Conservation (phyloP, 2,797 vertebrate species). For the Acanthis flammea region DNA sequence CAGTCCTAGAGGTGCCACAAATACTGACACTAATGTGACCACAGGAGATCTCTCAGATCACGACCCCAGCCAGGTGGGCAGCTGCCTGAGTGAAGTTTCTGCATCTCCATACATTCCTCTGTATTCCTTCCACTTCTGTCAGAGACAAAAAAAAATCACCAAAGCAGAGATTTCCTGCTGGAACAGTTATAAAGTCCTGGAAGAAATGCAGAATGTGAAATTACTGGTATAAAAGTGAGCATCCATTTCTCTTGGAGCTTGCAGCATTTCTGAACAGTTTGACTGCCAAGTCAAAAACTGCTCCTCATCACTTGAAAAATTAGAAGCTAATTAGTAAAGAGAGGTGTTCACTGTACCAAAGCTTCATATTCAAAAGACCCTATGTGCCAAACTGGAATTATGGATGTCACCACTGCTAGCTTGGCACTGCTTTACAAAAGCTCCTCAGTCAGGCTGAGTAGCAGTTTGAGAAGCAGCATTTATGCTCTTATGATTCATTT, state of each 20-base stretch:
- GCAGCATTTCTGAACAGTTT: neutral
- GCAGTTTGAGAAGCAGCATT: neutral
- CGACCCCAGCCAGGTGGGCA: neutral
- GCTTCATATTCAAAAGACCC: neutral
- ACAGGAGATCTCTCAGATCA: neutral
- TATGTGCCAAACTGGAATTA: neutral
- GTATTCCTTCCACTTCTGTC: neutral
- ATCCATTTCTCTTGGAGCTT: neutral
- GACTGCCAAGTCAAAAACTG: neutral
- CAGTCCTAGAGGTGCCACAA: neutral
- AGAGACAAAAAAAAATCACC: fast-evolving
- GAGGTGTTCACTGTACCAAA: neutral
- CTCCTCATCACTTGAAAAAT: neutral
- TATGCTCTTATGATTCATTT: neutral
- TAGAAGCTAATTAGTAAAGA: constrained; percentile 8
- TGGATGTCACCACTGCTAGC: neutral
- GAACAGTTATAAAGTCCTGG: neutral
- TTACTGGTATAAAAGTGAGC: neutral
- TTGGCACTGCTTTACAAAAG: neutral
- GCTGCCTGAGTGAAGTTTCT: neutral
- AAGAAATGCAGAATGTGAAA: neutral
- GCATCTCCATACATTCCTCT: neutral
- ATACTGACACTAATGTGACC: neutral
- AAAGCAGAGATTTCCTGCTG: neutral
- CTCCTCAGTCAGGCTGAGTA: neutral